Conservation (phyloP, 2,888 invertebrate genomes). For the Caenorhabditis macrosperma region DNA sequence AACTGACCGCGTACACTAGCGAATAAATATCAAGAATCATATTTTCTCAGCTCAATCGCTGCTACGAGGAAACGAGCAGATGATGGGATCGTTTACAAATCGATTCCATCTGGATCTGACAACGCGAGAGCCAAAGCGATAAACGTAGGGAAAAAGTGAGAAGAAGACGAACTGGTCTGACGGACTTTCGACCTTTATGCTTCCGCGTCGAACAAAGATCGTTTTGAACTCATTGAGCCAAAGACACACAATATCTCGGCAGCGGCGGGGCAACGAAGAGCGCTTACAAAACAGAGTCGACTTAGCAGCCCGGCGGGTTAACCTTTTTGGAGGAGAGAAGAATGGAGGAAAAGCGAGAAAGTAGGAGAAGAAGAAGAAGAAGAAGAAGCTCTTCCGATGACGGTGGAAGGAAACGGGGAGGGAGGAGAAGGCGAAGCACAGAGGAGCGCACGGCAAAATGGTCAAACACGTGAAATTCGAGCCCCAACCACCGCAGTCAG, state of each 20-base stretch:
- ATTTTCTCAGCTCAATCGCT: not conserved
- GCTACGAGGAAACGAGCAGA: not conserved
- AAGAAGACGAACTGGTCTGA: not conserved
- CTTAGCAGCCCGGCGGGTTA: constrained; percentile 6
- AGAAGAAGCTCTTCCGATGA: not conserved
- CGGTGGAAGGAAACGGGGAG: not conserved
- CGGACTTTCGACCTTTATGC: constrained; percentile 24
- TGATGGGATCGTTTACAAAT: constrained; percentile 24
- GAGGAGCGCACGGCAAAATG: constrained; percentile 42
- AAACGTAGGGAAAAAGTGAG: not conserved
- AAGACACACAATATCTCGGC: not conserved
- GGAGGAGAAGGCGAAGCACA: constrained; percentile 9
- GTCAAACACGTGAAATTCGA: constrained; percentile 58
- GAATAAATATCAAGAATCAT: not conserved
- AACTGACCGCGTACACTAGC: not conserved
- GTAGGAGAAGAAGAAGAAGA: constrained; percentile 1
- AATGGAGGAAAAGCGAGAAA: not conserved
- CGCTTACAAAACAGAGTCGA: constrained; percentile 3
- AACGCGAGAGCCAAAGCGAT: not conserved
- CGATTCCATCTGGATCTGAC: constrained; percentile 34
- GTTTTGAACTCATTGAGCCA: not conserved
- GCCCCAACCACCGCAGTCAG: constrained; percentile 38
- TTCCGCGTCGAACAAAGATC: constrained; percentile 14
- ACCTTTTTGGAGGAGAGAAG: constrained; percentile 27
- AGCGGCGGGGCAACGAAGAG: not conserved